Conservation (phyloP, 1,140 invertebrate species). For the Drosophila neocordata region DNA sequence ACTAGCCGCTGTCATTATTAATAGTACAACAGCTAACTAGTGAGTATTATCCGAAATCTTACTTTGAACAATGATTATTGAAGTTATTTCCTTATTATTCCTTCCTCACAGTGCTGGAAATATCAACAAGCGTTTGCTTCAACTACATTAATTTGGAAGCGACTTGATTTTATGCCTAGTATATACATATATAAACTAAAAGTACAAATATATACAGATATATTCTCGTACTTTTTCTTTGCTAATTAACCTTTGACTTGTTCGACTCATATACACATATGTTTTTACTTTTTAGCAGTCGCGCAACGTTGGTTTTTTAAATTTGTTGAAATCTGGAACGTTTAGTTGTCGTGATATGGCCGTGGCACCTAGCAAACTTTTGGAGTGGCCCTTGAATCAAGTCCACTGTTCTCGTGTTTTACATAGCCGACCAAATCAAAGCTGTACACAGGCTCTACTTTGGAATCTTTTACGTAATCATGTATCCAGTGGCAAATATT, state of each 20-base stretch:
- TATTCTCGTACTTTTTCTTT: conserved; percentile 23
- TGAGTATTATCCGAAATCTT: conserved; percentile 27
- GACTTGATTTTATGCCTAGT: conserved; percentile 1
- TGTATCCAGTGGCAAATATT: conserved; percentile 58
- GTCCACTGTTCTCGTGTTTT: conserved; percentile 39
- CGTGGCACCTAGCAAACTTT: conserved; percentile 49
- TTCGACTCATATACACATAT: background rate
- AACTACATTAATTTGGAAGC: conserved; percentile 14
- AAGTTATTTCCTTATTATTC: background rate
- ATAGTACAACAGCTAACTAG: conserved; percentile 56
- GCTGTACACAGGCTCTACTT: conserved; percentile 44
- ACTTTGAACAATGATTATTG: background rate
- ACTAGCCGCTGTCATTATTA: conserved; percentile 36
- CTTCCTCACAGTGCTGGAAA: conserved; percentile 27
- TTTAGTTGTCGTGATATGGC: conserved; percentile 42
- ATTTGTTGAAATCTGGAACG: conserved; percentile 19
- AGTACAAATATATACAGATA: background rate
- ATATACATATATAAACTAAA: conserved; percentile 2
- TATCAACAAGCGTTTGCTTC: conserved; percentile 25
- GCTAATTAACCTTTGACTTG: conserved; percentile 45
- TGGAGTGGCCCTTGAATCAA: conserved; percentile 34
- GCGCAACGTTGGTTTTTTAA: background rate
- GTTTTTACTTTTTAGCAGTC: background rate
- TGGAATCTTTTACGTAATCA: conserved; percentile 63
- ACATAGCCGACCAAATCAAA: conserved; percentile 46